These are phyloP conservation scores for Tupaia tana DNA, from an alignment of 2,113 vertebrate species.

Conservation along the genomic window DNA sequence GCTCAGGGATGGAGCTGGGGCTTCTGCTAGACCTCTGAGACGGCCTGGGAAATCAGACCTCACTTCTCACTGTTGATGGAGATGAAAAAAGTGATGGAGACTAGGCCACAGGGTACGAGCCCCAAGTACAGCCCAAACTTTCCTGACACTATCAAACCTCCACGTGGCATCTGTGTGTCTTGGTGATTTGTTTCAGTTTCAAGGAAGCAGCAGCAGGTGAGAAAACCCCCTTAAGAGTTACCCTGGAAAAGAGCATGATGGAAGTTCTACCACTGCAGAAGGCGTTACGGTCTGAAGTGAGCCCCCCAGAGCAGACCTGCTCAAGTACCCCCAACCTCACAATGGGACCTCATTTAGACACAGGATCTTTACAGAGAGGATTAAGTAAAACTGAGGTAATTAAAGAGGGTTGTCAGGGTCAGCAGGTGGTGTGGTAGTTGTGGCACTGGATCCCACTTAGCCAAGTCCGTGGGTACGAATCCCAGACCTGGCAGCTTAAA, in stretches of 20 bases:
- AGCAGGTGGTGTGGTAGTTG: no score
- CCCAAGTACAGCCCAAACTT: neutral
- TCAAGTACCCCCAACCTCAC: neutral
- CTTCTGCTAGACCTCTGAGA: neutral
- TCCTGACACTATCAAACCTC: neutral
- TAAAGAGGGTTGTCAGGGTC: neutral
- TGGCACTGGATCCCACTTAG: no score
- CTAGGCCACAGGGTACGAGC: accelerated
- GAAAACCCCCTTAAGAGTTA: neutral
- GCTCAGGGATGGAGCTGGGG: neutral
- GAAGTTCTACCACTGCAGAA: neutral
- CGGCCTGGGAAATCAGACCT: neutral
- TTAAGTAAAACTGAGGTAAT: neutral
- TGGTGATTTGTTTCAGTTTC: neutral
- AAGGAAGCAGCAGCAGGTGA: neutral
- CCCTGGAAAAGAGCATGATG: neutral
- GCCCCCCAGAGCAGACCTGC: neutral
- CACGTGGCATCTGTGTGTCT: neutral
- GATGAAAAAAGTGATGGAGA: no score
- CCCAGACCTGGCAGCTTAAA: no score
- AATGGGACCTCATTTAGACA: neutral
- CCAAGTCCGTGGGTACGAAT: no score
- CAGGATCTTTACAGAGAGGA: neutral
- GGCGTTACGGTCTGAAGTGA: neutral
- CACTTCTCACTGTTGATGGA: no score